A percentile compares a stretch with the other conserved stretches of the same genome.
phyloP scores from a whole-genome alignment of 2,797 vertebrate genomes.

The Gambusia yucatana region DNA sequence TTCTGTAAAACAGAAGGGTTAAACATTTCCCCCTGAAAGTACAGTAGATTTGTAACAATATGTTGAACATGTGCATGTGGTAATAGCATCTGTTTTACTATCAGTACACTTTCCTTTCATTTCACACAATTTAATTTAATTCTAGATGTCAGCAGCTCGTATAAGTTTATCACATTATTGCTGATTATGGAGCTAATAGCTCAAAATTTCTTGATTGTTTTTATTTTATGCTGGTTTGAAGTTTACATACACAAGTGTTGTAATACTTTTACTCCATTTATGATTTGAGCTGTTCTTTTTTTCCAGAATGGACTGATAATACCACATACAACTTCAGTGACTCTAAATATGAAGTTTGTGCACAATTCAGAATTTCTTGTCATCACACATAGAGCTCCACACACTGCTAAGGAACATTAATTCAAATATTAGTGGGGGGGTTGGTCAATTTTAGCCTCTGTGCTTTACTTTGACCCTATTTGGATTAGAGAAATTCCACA shows the following conservation, averaged over 20 bases:
- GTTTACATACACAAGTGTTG: background rate
- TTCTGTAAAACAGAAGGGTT: slow-evolving; percentile 26
- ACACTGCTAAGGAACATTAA: background rate
- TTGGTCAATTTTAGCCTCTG: too few species aligned
- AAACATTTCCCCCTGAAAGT: slow-evolving; percentile 10
- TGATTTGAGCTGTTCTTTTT: background rate
- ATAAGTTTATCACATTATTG: slow-evolving; percentile 5
- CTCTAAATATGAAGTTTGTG: background rate
- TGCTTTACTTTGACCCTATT: too few species aligned
- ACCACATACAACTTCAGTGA: background rate
- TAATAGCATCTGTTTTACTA: slow-evolving; percentile 31
- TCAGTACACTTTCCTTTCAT: slow-evolving; percentile 25
- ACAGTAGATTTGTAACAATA: slow-evolving; percentile 20
- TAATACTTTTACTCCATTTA: background rate
- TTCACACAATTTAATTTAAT: background rate
- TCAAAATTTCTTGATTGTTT: slow-evolving; percentile 6
- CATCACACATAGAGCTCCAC: background rate
- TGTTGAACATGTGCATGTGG: slow-evolving; percentile 28
- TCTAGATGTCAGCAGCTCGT: slow-evolving; percentile 3
- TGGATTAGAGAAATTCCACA: too few species aligned
- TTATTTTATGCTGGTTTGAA: background rate
- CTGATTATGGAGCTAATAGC: slow-evolving; percentile 1
- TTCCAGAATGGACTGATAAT: background rate
- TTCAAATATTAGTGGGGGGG: too few species aligned
- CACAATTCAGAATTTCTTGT: background rate